phyloP scores from a whole-genome alignment of 2,888 invertebrate species.

The Xylocampa areola region DNA sequence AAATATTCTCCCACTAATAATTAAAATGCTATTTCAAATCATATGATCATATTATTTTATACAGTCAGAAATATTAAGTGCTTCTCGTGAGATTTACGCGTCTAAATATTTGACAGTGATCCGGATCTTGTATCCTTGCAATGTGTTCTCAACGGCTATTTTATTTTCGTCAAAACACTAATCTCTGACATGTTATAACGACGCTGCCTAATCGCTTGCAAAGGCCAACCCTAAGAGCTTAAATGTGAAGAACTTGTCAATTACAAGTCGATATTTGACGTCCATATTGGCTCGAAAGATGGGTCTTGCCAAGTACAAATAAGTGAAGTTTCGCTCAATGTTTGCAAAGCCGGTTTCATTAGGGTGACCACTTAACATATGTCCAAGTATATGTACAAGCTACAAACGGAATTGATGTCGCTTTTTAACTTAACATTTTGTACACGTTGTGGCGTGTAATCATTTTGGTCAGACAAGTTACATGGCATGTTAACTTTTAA shows the following conservation, averaged over 20 bases:
- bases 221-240: constrained; percentile 12
- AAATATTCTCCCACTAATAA: background rate
- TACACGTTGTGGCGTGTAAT: background rate
- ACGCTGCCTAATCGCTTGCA: constrained; percentile 9
- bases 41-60: background rate
- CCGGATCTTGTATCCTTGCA: constrained; percentile 8
- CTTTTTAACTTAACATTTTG: constrained; percentile 14
- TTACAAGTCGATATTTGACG: constrained; percentile 31
- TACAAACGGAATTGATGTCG: constrained; percentile 28
- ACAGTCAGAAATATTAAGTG: background rate
- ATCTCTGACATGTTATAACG: constrained; percentile 16
- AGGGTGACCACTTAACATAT: constrained; percentile 53
- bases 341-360: constrained; percentile 56
- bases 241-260: constrained; percentile 31
- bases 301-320: constrained; percentile 47
- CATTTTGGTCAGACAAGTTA: constrained; percentile 10
- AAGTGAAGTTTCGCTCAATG: constrained; percentile 30
- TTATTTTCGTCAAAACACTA: constrained; percentile 19
- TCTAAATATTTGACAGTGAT: constrained; percentile 19
- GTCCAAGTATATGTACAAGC: constrained; percentile 30
- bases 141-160: constrained; percentile 7
- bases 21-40: too few species aligned
- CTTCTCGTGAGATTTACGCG: constrained; percentile 3
- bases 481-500: background rate
- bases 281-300: constrained; percentile 35